Percentiles rank a stretch among this genome's conserved stretches.
phyloP scores from a whole-genome alignment of 1,140 invertebrate species.

The Caenorhabditis briggsae region DNA sequence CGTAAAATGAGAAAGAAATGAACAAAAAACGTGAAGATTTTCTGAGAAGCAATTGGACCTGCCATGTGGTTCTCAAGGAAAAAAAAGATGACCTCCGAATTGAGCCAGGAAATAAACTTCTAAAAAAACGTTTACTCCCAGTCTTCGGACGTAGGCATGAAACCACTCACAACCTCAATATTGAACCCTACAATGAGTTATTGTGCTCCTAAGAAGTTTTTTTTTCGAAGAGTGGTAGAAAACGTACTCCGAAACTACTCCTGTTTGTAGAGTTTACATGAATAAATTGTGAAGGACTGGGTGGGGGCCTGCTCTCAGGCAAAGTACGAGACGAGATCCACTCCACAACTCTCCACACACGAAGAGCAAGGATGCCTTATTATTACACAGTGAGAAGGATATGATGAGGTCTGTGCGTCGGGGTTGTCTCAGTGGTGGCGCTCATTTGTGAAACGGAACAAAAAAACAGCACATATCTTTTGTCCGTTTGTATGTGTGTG shows the following conservation, averaged over 20 bases:
- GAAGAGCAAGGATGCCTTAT: constrained; percentile 43
- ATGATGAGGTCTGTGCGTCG: constrained; percentile 35
- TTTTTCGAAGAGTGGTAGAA: neutral
- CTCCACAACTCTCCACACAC: neutral
- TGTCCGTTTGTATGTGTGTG: constrained; percentile 29
- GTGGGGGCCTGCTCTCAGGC: neutral
- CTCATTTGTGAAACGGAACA: constrained; percentile 54
- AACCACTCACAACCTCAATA: too few species aligned
- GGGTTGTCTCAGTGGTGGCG: constrained; percentile 4
- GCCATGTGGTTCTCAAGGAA: too few species aligned
- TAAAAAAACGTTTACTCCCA: too few species aligned
- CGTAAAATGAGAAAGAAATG: too few species aligned
- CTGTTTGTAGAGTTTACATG: constrained; percentile 45
- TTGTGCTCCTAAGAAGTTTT: too few species aligned
- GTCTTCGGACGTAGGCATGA: too few species aligned
- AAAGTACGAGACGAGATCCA: constrained; percentile 15
- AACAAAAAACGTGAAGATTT: too few species aligned
- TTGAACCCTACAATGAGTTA: too few species aligned
- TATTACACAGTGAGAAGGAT: constrained; percentile 51
- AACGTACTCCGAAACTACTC: constrained; percentile 23
- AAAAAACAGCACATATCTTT: constrained; percentile 4
- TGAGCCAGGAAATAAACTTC: too few species aligned
- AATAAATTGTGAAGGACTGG: constrained; percentile 52
- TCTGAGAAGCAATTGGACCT: too few species aligned
- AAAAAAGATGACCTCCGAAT: too few species aligned